Evolutionary conservation across 2,888 invertebrate genomes (phyloP).

Genomic region (Drosophila prostipennis): DNA sequence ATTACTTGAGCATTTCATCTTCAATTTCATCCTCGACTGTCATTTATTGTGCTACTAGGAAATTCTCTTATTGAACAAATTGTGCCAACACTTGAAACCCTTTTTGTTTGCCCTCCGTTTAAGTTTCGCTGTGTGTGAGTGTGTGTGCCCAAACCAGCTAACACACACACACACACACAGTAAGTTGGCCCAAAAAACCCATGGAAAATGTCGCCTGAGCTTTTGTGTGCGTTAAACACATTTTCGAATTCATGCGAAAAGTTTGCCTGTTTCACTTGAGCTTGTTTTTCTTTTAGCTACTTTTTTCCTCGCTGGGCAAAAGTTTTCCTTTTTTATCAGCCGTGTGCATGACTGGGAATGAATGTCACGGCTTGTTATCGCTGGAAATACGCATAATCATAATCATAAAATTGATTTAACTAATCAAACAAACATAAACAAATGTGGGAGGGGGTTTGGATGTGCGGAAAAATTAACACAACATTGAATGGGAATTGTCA

Average conservation of each 20-base stretch:
- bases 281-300: conserved; percentile 27
- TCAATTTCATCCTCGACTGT: conserved; percentile 18
- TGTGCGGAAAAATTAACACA: conserved; percentile 63
- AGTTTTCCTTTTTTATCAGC: conserved; percentile 36
- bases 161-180: conserved; percentile 20
- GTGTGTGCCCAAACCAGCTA: conserved; percentile 18
- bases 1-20: conserved; percentile 20
- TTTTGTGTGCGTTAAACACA: conserved; percentile 50
- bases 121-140: conserved; percentile 14
- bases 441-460: not conserved
- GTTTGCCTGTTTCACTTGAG: conserved; percentile 51
- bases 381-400: conserved; percentile 53
- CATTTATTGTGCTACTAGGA: conserved; percentile 21
- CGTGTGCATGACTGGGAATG: conserved; percentile 56
- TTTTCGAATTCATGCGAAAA: conserved; percentile 74
- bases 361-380: conserved; percentile 45
- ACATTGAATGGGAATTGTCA: conserved; percentile 61
- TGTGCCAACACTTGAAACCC: conserved; percentile 39
- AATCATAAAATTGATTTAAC: conserved; percentile 73
- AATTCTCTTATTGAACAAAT: conserved; percentile 14
- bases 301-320: conserved; percentile 19
- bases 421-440: conserved; percentile 65
- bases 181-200: conserved; percentile 17
- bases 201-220: conserved; percentile 17
- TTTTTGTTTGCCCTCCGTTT: conserved; percentile 24